A percentile compares a stretch with the other conserved stretches of the same genome.
phyloP scores from a whole-genome alignment of 2,888 invertebrate species.

The Diachrysia chrysitis region DNA sequence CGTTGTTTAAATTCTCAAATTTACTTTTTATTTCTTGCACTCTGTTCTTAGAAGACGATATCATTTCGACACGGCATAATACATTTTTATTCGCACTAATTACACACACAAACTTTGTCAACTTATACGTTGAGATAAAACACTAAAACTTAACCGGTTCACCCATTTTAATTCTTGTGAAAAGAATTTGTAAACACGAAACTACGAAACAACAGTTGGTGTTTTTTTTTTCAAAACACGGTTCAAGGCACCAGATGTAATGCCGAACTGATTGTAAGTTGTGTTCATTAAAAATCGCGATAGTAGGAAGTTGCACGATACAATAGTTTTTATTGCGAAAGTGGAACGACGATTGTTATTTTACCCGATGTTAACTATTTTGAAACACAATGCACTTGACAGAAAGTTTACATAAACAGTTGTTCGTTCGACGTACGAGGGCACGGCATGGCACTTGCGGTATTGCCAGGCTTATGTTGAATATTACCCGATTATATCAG shows the following conservation, averaged over 20 bases:
- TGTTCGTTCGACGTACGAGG: slow-evolving; percentile 57
- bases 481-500: slow-evolving; percentile 17
- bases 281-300: slow-evolving; percentile 31
- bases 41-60: slow-evolving; percentile 85
- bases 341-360: slow-evolving; percentile 62
- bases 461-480: slow-evolving; percentile 62
- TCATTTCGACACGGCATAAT: slow-evolving; percentile 77
- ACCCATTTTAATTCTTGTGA: slow-evolving; percentile 23
- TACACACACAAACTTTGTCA: slow-evolving; percentile 18
- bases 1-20: slow-evolving; percentile 88
- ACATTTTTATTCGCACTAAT: slow-evolving; percentile 70
- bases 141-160: slow-evolving; percentile 11
- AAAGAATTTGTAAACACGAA: slow-evolving; percentile 41
- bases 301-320: slow-evolving; percentile 51
- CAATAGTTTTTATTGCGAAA: slow-evolving; percentile 57
- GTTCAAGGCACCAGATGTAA: slow-evolving; percentile 36
- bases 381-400: slow-evolving; percentile 72
- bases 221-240: slow-evolving; percentile 49
- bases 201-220: slow-evolving; percentile 14
- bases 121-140: slow-evolving; percentile 6
- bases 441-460: slow-evolving; percentile 70
- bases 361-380: slow-evolving; percentile 67
- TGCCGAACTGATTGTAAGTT: slow-evolving; percentile 35
- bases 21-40: slow-evolving; percentile 91
- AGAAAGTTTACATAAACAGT: slow-evolving; percentile 79